Conservation (phyloP, 2,888 invertebrate species). For the Galeopsomyia nigrocyanea region DNA sequence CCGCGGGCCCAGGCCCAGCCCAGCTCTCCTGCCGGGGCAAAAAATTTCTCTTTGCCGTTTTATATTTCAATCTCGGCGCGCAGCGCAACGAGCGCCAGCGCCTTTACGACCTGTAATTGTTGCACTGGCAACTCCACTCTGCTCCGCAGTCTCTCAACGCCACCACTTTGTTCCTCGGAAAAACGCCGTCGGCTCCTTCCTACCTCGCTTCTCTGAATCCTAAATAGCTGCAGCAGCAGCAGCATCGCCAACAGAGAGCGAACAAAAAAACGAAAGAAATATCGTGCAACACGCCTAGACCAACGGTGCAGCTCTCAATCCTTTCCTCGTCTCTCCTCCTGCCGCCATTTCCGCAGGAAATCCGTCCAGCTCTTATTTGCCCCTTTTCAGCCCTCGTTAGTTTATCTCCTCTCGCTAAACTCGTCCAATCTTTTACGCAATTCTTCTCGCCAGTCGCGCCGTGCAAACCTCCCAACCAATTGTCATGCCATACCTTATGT, state of each 20-base stretch:
- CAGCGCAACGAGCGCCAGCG: conserved; percentile 38
- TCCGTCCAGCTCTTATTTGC: conserved; percentile 3
- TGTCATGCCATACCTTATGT: no score
- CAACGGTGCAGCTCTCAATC: conserved; percentile 13
- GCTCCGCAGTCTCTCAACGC: conserved; percentile 20
- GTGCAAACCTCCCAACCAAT: no score
- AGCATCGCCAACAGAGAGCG: no score
- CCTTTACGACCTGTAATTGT: conserved; percentile 66
- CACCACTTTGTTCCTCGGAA: conserved; percentile 56
- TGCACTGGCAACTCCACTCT: conserved; percentile 51
- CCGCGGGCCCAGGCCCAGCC: conserved; percentile 1
- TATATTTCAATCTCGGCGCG: conserved; percentile 62
- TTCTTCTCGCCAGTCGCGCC: no score
- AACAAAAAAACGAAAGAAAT: neutral
- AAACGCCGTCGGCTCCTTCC: conserved; percentile 48
- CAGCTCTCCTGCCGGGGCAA: conserved; percentile 15
- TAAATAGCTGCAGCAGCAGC: conserved; percentile 13
- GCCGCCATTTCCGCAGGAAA: conserved; percentile 40
- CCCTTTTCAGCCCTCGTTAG: no score
- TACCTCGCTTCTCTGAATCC: conserved; percentile 31
- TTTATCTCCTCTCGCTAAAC: no score
- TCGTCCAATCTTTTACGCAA: no score
- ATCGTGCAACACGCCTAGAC: no score
- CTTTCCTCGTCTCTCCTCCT: neutral
- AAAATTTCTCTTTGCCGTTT: conserved; percentile 52